A percentile compares a stretch with the other conserved stretches of the same genome.
These are phyloP conservation scores for Willowsia nigromaculata DNA, from an alignment of 2,888 invertebrate genomes.

Conservation along the genomic window DNA sequence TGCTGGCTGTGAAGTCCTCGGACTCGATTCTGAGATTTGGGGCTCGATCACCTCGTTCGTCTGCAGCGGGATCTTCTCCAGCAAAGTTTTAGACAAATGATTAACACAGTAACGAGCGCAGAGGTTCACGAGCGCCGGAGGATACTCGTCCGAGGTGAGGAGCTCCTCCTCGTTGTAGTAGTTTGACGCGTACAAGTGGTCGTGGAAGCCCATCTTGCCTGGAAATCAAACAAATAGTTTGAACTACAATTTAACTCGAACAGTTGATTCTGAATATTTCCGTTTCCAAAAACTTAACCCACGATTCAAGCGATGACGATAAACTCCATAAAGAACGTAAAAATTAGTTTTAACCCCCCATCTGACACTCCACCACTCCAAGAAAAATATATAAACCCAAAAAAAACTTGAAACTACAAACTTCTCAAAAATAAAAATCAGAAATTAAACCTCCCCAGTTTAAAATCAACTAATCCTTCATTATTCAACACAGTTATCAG, in stretches of 20 bases:
- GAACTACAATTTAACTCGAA: no score
- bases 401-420: no score
- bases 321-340: no score
- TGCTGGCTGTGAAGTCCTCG: background rate
- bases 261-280: no score
- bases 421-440: no score
- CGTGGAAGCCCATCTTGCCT: slow-evolving; percentile 65
- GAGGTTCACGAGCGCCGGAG: slow-evolving; percentile 82
- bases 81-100: slow-evolving; percentile 84
- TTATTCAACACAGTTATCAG: background rate
- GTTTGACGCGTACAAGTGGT: slow-evolving; percentile 58
- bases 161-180: slow-evolving; percentile 66
- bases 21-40: background rate
- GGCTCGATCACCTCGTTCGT: slow-evolving; percentile 41
- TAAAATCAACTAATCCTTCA: no score
- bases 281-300: no score
- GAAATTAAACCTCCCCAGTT: no score
- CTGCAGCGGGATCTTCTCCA: slow-evolving; percentile 80
- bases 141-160: slow-evolving; percentile 53
- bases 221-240: no score
- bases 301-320: no score
- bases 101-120: slow-evolving; percentile 83
- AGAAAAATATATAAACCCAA: background rate
- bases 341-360: no score
- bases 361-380: background rate